Base-by-base conservation (phyloP, 2,888 invertebrate species). In the Epirrita christyi region DNA sequence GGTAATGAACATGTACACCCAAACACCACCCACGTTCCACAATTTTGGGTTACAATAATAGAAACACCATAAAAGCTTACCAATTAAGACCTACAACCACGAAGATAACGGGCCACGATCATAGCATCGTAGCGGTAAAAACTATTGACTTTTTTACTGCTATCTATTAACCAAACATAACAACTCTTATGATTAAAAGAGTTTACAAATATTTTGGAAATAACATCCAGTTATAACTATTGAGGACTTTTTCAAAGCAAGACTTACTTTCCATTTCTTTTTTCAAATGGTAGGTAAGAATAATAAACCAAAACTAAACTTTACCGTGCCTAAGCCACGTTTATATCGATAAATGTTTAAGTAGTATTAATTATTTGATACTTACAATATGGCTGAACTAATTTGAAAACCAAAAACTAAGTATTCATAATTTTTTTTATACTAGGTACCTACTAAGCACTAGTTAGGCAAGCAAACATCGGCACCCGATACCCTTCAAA, bases 41-140 rank as follows among this genome's bases (percentile, higher is more conserved):
- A 57, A 68, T 68, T 64, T 68, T 65, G 55, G 50, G 28, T 64
- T 63, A 43, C 51, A 51, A 66, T 63, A 67, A 70, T 44, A 60
- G 60, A 68, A 64, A 68, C 67, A 59, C 67, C 63, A 77, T 77
- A 76, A 75, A 70, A 79, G 71, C 72, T 66, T 65, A 68, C 68
- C 70, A 65, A 67, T 65, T 58, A 63, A 68, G 37, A 49, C 28
- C 67, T 62, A 61, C 52, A 49, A 49, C 54, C 48, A 7, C 21
- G 32, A n/a, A 7, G 15, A 21, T 59, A 61, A 61, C 52, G 63
- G 68, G 61, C 53, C 59, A 62, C 66, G 59, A 67, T 63, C 61
- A 62, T 61, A 66, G 59, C 42, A 59, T 48, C 37, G 44, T 71
- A 76, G 73, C 77, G 71, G 76, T 73, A 72, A 58, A 74, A 68